Conservation (phyloP, 2,888 invertebrate species). For the Epiblema foenella region DNA sequence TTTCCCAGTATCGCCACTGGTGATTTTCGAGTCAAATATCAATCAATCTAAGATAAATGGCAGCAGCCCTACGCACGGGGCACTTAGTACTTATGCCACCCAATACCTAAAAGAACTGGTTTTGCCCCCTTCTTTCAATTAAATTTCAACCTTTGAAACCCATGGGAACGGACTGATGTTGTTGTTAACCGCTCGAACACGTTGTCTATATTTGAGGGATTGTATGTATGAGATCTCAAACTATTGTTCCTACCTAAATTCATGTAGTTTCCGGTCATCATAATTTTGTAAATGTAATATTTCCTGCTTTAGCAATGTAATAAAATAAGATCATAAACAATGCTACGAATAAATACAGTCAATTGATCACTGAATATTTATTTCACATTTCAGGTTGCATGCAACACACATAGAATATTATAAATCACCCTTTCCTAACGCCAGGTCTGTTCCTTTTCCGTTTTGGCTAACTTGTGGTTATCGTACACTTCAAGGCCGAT, state of each 20-base stretch:
- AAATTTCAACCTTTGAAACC: neutral
- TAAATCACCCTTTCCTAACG: too few relatives aligned
- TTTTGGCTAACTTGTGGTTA: too few relatives aligned
- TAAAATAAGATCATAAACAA: slow-evolving; percentile 24
- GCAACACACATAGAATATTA: neutral
- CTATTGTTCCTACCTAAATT: slow-evolving; percentile 15
- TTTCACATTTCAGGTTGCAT: slow-evolving; percentile 5
- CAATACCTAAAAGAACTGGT: neutral
- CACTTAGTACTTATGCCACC: too few relatives aligned
- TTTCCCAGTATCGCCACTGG: too few relatives aligned
- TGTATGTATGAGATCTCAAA: slow-evolving; percentile 5
- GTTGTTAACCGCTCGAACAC: neutral
- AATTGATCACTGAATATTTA: slow-evolving; percentile 51
- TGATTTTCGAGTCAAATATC: too few relatives aligned
- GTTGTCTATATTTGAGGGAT: slow-evolving; percentile 1
- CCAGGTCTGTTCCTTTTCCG: too few relatives aligned
- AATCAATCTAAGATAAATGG: too few relatives aligned
- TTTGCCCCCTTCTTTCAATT: neutral
- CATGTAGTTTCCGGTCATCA: slow-evolving; percentile 11
- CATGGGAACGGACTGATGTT: neutral
- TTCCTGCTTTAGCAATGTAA: slow-evolving; percentile 28
- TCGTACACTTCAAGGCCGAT: too few relatives aligned
- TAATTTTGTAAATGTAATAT: slow-evolving; percentile 21
- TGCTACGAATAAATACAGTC: slow-evolving; percentile 44
- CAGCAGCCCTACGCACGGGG: neutral